Base-by-base conservation (phyloP, 2,888 invertebrate genomes). In the Vanessa cardui region DNA sequence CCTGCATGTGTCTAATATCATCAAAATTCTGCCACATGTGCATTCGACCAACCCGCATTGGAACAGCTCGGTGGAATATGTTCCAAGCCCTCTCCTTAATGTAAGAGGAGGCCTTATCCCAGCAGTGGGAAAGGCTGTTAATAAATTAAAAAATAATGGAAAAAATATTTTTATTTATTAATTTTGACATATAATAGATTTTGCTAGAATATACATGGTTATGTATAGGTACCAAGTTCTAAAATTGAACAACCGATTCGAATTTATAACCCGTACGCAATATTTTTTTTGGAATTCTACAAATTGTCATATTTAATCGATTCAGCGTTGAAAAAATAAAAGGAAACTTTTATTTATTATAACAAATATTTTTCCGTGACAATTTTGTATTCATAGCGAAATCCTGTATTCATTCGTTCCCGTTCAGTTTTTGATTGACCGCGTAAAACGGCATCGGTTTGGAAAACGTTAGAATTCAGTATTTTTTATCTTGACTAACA, bases 331-430 rank as follows among this genome's bases (percentile, higher is more conserved):
- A 16, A 44, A 49, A 66, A 59, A 21, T 21, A 50, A 67, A 67
- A 61, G 56, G 50, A 60, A 67, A 67, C 49, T 64, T n/a, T 50
- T 60, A 61, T 70, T 70, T 70, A 62, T 69, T 63, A 63, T 66
- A 64, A 61, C 69, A 58, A 63, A 61, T 70, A 64, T 67, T 64
- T 60, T 61, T 47, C 20, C 18, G 49, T 56, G 69, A 63, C 63
- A 66, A 62, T 69, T 70, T 62, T 69, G 54, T 70, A 69, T 72
- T 66, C 66, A 66, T 67, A 65, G 67, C 65, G 54, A 69, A 65
- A 67, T 62, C 65, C 68, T 44, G 58, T 67, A 72, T 69, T 70
- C 72, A 73, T 73, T 70, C 60, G 64, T 70, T 62, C 62, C 50
- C 62, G 50, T 58, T 54, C 59, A 66, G 69, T 69, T 68, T 71